Evolutionary conservation across 2,797 vertebrate genomes (phyloP), one percentile per base, ranked within the genome.

Genomic region (Cyclopterus lumpus): DNA sequence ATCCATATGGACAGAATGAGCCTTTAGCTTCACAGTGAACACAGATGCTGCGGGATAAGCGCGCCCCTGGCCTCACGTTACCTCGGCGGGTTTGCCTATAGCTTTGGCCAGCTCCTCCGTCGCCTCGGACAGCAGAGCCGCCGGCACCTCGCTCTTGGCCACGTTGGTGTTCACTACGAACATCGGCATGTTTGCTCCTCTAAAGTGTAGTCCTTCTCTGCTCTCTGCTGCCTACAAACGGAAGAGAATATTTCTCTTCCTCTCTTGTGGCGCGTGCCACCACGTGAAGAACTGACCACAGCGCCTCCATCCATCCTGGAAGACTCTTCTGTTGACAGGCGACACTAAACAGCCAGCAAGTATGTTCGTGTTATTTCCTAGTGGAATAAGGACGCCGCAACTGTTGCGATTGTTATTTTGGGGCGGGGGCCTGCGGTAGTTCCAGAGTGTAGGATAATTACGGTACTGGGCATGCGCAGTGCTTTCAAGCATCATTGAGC

Each of bases 111-210:
- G 92, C 80, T 97, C 94, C 71, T 96, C 89, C 0, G 97, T 96
- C 34, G 96, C 93, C 80, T 97, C 96, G 1, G 95, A 92, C 64
- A 96, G 71, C 28, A 99, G 81, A 22, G 83, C 93, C 11, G 92
- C 91, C 6, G 97, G 96, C 72, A 99, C 94, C 0, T 95, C 94
- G 42, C 93, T 90, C 84, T 93, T 96, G 66, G 94, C 89, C 64
- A 99, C 96, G 62, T 98, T 99, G 74, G 98, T 99, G 77, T 94
- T 95, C n/a, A 99, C 93, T 0, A 95, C 74, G 68, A 99, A 97
- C 90, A 96, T 97, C 58, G 97, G 97, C 97, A 99, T 99, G 89
- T 59, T 79, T 67, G 9, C 60, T 2, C 0, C 4, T 12, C 3
- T 0, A 5, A 5, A 6, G 20, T 2, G 11, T 2, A 28, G 4